phyloP scores from a whole-genome alignment of 2,797 vertebrate species.

The Alcedo quadribrachys region DNA sequence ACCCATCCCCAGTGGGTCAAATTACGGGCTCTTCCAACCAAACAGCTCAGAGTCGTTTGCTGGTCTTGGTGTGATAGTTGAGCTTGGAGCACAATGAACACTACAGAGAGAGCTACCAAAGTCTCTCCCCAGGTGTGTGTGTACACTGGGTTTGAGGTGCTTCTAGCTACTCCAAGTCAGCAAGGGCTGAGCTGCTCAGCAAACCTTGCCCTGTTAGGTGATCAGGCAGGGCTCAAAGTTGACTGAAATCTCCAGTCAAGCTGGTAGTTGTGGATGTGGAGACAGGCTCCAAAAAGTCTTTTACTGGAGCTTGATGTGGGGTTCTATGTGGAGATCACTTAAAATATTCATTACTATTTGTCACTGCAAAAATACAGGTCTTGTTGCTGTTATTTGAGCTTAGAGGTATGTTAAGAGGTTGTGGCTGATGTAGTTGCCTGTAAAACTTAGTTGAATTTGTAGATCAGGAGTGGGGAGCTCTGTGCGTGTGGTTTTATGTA shows the following conservation, averaged over 20 bases:
- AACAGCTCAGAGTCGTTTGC: rapidly evolving
- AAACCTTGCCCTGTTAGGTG: rapidly evolving
- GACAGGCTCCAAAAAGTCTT: not conserved
- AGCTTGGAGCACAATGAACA: not conserved
- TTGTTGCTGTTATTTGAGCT: not conserved
- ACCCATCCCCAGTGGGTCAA: not conserved
- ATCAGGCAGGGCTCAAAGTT: not conserved
- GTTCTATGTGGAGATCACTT: not conserved
- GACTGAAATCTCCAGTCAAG: not conserved
- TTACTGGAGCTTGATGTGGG: not conserved
- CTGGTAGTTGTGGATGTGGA: not conserved
- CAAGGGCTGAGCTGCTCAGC: not conserved
- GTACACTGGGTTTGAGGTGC: not conserved
- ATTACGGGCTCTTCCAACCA: not conserved
- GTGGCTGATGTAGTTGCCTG: not conserved
- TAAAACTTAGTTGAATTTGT: not conserved
- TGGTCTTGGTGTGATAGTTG: not conserved
- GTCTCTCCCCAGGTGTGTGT: not conserved
- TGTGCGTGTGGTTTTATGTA: not conserved
- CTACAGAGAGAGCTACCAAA: not conserved
- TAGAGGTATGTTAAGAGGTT: not conserved
- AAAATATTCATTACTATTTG: not conserved
- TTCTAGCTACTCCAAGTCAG: not conserved
- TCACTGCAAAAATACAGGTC: rapidly evolving
- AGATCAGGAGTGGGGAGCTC: not conserved